Evolutionary conservation across 2,888 invertebrate genomes (phyloP).

Genomic region (Acanthosepion pharaonis): DNA sequence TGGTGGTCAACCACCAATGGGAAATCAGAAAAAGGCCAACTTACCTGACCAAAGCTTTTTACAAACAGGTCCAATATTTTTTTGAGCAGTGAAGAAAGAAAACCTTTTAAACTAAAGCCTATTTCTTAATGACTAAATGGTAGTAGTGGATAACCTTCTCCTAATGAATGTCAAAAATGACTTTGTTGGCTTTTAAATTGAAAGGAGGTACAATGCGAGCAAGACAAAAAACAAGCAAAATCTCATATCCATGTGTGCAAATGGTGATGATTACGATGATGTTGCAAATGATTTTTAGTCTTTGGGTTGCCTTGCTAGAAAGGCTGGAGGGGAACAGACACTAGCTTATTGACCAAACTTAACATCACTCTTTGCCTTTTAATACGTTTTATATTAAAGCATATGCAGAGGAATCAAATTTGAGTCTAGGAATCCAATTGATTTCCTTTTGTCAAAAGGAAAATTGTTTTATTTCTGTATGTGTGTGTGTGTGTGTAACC

Average conservation of each 20-base stretch:
- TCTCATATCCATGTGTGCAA: background rate
- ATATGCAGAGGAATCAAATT: background rate
- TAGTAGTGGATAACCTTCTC: background rate
- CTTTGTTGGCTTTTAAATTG: background rate
- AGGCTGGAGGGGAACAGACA: background rate
- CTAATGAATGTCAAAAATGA: background rate
- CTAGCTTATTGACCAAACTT: background rate
- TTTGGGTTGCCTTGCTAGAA: background rate
- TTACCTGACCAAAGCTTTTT: slow-evolving; percentile 46
- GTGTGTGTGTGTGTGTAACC: background rate
- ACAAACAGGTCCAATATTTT: slow-evolving; percentile 47
- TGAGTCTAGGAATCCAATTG: background rate
- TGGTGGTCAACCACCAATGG: background rate
- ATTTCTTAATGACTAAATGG: slow-evolving; percentile 21
- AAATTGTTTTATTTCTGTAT: background rate
- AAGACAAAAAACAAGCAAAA: background rate
- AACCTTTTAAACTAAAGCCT: background rate
- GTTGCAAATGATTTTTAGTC: background rate
- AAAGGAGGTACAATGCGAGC: background rate
- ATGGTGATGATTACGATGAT: background rate
- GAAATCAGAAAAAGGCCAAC: slow-evolving; percentile 38
- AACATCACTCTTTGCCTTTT: slow-evolving; percentile 23
- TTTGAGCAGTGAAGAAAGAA: background rate
- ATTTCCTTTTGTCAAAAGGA: background rate
- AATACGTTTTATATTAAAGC: background rate